Base-by-base conservation (phyloP, 2,797 vertebrate genomes). In the Toxotes lorentzi region DNA sequence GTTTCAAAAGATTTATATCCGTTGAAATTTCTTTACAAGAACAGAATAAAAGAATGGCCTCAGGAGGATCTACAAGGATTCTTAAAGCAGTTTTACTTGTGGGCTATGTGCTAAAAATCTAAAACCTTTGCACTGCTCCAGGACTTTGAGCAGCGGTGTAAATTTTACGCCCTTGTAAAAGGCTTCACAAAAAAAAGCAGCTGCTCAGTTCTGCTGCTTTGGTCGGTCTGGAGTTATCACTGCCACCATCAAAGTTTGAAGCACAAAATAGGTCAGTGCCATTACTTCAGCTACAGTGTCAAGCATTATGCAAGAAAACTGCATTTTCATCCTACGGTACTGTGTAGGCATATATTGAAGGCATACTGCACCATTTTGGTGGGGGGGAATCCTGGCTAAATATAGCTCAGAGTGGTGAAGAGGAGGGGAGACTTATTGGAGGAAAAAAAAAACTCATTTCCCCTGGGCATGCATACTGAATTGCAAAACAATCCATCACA, bases 401-500 rank as follows among this genome's bases (percentile, higher is more conserved):
- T 78, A 85, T 89, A 90, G 77, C 76, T 38, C 38, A 40, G 24
- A 58, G 11, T 27, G 48, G n/a, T 67, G 23, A 76, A 47, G 40
- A 58, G 54, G 62, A 72, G 43, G 63, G 58, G 32, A 66, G 34
- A 57, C 41, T 70, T 38, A 67, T 54, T 60, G 41, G 47, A 27
- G 35, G 23, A 7, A 16, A 21, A 7, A 16, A 21, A 54, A 64
- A 59, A 10, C 71, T 73, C 2, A 87, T 87, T 53, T 86, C 82
- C 77, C 71, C 9, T 0, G 77, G 45, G 85, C 64, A 68, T 77
- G 79, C 65, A 71, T 27, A 63, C 70, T 60, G 57, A 88, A 79
- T 79, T 76, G 82, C 85, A 87, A 87, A 90, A 85, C 84, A 82
- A 77, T 89, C 79, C 72, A 84, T 90, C 88, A 83, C 57, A 67